Evolutionary conservation across 2,888 invertebrate species (phyloP).

Genomic region (Antheraea yamamai): DNA sequence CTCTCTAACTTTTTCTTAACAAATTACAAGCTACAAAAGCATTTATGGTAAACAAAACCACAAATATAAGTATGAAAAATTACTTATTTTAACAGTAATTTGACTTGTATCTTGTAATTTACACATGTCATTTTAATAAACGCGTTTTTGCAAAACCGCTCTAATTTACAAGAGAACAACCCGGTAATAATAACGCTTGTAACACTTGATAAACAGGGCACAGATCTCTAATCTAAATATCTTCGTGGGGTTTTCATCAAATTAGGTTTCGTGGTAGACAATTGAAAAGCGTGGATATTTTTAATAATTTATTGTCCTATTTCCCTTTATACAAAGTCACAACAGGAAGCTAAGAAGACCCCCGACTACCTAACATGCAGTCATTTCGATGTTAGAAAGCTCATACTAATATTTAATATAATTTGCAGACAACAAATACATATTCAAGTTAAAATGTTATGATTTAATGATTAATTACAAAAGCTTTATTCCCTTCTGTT

Average conservation of each 20-base stretch:
- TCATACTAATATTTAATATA: neutral
- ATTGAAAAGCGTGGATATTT: slow-evolving; percentile 24
- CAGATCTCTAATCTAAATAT: neutral
- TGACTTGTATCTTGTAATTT: no score
- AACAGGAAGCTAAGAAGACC: neutral
- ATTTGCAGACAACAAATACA: neutral
- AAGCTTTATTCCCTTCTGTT: neutral
- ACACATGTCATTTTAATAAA: no score
- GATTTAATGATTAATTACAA: neutral
- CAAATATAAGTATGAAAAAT: no score
- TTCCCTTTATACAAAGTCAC: slow-evolving; percentile 32
- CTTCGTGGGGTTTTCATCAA: neutral
- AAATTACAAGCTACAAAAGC: no score
- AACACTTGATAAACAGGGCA: no score
- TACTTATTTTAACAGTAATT: no score
- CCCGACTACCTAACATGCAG: neutral
- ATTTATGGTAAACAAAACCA: no score
- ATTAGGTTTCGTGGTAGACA: neutral
- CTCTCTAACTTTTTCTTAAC: no score
- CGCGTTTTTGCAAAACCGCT: no score
- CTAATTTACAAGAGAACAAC: no score
- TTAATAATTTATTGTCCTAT: slow-evolving; percentile 48
- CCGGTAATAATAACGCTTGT: no score
- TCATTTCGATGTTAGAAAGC: slow-evolving; percentile 17
- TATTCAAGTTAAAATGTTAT: neutral